Evolutionary conservation across 2,888 invertebrate species (phyloP), one percentile per base, ranked within the genome.

Genomic region (Eupithecia pulchellata): DNA sequence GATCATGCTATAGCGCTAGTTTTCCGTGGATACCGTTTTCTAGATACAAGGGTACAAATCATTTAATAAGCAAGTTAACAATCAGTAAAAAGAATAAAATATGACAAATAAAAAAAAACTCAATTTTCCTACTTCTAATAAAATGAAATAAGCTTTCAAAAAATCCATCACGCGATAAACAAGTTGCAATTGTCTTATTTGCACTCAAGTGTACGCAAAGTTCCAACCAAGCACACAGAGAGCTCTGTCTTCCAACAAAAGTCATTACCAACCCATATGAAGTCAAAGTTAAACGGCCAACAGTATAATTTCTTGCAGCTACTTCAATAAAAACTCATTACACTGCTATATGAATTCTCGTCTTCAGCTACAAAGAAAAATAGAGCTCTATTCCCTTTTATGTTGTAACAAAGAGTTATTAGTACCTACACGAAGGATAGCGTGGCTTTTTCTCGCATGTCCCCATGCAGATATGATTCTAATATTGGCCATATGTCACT

Each of bases 401-500:
- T 73, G 67, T 69, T 55, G 57, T 63, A 79, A 84, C 85, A 87
- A 87, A 89, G 87, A 85, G 86, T 88, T 89, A 91, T 91, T 91
- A 91, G 88, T 89, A n/a, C n/a, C 88, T 82, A 85, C 81, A 81
- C 75, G 79, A 82, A 80, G 77, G 77, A 82, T 89, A 81, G 89
- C 88, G 89, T 89, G 89, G 89, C 67, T 76, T 77, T 82, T 77
- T 84, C 88, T 91, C 83, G 91, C 91, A 90, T 91, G 91, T 85
- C 83, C 71, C 29, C 73, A 82, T 78, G 85, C 85, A 86, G 88
- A 88, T 88, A 88, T 83, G 84, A 73, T 89, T 88, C 85, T 88
- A 84, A 89, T 91, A 91, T 90, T 89, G 89, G 90, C 93, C 93
- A 93, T 93, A 93, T 94, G 93, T 93, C 93, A 92, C 90, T 79